Evolutionary conservation across 92 coral and sea anemone genomes (phyloP).

Genomic region (Anthopleura xanthogrammica): DNA sequence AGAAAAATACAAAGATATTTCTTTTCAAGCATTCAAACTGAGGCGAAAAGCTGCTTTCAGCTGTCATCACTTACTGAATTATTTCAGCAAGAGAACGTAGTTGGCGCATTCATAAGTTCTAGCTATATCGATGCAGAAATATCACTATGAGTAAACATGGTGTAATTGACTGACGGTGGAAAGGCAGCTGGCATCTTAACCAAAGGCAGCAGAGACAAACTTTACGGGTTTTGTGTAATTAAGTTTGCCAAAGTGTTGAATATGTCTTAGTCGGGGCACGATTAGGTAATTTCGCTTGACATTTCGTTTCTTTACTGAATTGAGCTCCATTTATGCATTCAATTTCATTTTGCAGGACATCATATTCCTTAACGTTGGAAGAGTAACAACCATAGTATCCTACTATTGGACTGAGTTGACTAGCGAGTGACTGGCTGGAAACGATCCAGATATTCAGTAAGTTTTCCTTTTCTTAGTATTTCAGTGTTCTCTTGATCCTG

Average conservation of each 20-base stretch:
- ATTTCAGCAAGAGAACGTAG: not conserved
- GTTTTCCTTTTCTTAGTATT: too few relatives aligned
- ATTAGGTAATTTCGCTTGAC: not conserved
- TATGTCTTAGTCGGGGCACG: not conserved
- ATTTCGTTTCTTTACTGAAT: not conserved
- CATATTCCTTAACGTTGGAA: not conserved
- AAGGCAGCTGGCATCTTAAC: conserved; percentile 8
- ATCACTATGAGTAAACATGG: not conserved
- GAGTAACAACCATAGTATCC: not conserved
- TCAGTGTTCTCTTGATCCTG: too few relatives aligned
- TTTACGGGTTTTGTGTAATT: conserved; percentile 12
- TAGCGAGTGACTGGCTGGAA: not conserved
- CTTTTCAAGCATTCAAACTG: not conserved
- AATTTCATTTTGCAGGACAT: not conserved
- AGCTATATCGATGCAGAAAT: not conserved
- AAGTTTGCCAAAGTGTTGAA: conserved; percentile 9
- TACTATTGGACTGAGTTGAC: too few relatives aligned
- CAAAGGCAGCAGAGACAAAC: conserved; percentile 9
- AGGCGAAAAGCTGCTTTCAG: not conserved
- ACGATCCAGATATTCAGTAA: too few relatives aligned
- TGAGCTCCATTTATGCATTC: not conserved
- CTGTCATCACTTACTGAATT: not conserved
- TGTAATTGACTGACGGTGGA: not conserved
- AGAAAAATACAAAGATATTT: not conserved
- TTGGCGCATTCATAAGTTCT: not conserved